Percentiles rank a stretch among this genome's conserved stretches.
phyloP scores from a whole-genome alignment of 2,113 vertebrate species.

The Alligator mississippiensis region DNA sequence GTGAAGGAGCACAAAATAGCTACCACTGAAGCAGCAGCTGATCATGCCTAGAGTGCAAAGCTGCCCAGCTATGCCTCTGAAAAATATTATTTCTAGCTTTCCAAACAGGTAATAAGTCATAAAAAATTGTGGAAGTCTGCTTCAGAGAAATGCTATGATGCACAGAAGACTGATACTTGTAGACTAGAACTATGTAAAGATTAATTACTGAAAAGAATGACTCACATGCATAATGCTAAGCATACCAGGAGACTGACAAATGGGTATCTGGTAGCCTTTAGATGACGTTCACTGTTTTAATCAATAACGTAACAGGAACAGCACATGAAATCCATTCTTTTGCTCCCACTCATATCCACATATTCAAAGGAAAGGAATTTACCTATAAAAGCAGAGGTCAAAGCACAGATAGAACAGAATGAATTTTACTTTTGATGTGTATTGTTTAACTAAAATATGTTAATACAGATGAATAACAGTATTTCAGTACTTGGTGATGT shows the following conservation, averaged over 20 bases:
- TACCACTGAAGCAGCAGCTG: too few relatives aligned
- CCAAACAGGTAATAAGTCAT: not conserved
- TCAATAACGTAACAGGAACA: constrained; percentile 23
- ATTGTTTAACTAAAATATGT: not conserved
- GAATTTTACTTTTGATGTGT: not conserved
- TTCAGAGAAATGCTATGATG: not conserved
- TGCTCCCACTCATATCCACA: constrained; percentile 42
- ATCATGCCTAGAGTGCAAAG: too few relatives aligned
- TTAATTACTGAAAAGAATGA: not conserved
- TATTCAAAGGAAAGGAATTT: constrained; percentile 40
- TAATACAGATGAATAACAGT: not conserved
- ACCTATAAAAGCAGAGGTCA: constrained; percentile 23
- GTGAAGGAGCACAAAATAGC: too few relatives aligned
- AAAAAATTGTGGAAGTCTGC: not conserved
- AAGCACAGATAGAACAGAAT: not conserved
- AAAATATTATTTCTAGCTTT: not conserved
- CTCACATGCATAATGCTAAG: not conserved
- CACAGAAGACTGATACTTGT: not conserved
- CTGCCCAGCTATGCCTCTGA: too few relatives aligned
- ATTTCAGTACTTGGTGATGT: not conserved
- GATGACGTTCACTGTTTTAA: constrained; percentile 44
- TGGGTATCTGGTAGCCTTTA: too few relatives aligned
- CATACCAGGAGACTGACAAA: not conserved
- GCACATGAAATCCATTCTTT: not conserved
- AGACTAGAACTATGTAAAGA: not conserved